Evolutionary conservation across 2,113 vertebrate species (phyloP), one percentile per base, ranked within the genome.

Genomic region (Pitta sordida): DNA sequence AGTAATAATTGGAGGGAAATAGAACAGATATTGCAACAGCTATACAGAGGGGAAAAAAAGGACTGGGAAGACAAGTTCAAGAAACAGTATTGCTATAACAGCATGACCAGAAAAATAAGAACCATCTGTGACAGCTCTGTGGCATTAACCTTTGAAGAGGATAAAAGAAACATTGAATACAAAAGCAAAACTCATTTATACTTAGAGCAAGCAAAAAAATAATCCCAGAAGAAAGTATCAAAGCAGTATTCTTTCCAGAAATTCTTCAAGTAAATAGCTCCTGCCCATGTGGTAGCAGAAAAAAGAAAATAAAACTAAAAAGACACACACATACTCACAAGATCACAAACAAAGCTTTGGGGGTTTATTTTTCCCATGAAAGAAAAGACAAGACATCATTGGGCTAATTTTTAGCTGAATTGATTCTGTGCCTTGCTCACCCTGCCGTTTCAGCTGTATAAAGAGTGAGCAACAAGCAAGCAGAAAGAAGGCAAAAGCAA

Each of bases 141-240:
- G 81, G 85, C 94, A 92, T 92, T 90, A 93, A 94, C 70, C 94
- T 96, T 96, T 96, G 95, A 96, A 96, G 87, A 83, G 48, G 64
- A 96, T 93, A 94, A 96, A 96, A 95, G 93, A 76, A 88, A 90
- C 90, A 86, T 3, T 77, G 93, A 94, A 91, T 65, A 94, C 49
- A 94, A 84, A 95, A 89, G 91, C 93, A 94, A 95, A 95, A 90
- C 36, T 91, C 93, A 93, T 95, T 95, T 95, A 83, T 87, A 81
- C 87, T 71, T 71, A 48, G 90, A 91, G 36, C 84, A 95, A 94
- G 87, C 71, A 91, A 92, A 95, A 96, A 95, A 91, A 83, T 90
- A 95, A 95, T 96, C 96, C 93, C 82, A 74, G 78, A 93, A 96
- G 84, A 94, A 96, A 95, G 67, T 91, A 96, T 95, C 95, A 96